A percentile compares a stretch with the other conserved stretches of the same genome.
phyloP scores from a whole-genome alignment of 2,888 invertebrate species.

The Ectropis crepuscularia region DNA sequence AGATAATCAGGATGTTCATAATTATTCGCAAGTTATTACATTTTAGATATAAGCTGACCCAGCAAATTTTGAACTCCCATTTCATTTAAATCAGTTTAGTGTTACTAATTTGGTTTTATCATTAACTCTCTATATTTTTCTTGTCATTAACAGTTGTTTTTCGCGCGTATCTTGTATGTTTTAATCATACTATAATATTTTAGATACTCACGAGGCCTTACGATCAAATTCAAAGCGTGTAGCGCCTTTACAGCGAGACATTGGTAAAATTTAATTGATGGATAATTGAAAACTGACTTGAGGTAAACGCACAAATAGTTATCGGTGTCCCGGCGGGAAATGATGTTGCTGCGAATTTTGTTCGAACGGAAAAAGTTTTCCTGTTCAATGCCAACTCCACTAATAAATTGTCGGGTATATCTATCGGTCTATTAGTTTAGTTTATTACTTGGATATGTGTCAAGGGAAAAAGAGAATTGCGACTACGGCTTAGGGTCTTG shows the following conservation, averaged over 20 bases:
- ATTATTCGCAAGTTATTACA: too few species aligned
- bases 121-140: too few species aligned
- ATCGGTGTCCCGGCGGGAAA: slow-evolving; percentile 70
- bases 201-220: too few species aligned
- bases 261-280: slow-evolving; percentile 71
- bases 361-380: slow-evolving; percentile 61
- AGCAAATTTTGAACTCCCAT: too few species aligned
- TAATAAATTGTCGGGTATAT: slow-evolving; percentile 47
- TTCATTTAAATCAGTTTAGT: too few species aligned
- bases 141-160: too few species aligned
- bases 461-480: background rate
- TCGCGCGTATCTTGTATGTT: too few species aligned
- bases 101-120: too few species aligned
- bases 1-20: too few species aligned
- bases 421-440: slow-evolving; percentile 57
- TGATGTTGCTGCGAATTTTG: slow-evolving; percentile 65
- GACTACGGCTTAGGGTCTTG: background rate
- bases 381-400: slow-evolving; percentile 56
- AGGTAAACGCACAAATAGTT: slow-evolving; percentile 74
- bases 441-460: slow-evolving; percentile 40
- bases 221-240: too few species aligned
- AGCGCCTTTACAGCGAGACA: slow-evolving; percentile 49
- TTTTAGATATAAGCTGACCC: too few species aligned
- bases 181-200: too few species aligned
- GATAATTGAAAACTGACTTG: slow-evolving; percentile 80